Conservation (phyloP, 2,113 vertebrate species). For the Callorhinus ursinus region DNA sequence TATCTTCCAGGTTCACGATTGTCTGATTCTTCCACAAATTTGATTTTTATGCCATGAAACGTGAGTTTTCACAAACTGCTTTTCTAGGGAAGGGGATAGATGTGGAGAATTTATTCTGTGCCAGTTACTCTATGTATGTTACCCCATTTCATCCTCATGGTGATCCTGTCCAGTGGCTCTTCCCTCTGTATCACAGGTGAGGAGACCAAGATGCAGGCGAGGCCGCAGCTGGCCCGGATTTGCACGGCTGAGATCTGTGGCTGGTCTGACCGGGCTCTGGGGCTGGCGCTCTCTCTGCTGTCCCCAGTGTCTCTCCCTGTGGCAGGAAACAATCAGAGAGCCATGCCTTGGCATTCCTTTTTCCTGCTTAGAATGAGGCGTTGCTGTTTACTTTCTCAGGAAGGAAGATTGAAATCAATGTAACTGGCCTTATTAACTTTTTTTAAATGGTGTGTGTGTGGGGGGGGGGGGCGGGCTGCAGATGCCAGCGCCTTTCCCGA, state of each 20-base stretch:
- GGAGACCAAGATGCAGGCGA: neutral
- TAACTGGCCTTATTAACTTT: constrained; percentile 67
- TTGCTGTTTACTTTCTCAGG: constrained; percentile 64
- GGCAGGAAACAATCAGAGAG: constrained; percentile 31
- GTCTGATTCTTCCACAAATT: neutral
- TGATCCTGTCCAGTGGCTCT: neutral
- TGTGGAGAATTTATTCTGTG: neutral
- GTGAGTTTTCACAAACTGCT: neutral
- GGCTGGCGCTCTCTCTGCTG: neutral
- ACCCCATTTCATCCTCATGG: neutral
- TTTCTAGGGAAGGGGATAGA: neutral
- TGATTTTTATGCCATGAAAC: neutral
- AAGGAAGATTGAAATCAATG: constrained; percentile 67
- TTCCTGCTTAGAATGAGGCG: neutral
- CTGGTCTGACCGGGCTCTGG: neutral
- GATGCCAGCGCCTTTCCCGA: constrained; percentile 20
- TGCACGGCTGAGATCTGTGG: neutral
- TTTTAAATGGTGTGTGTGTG: neutral
- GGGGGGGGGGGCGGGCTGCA: neutral
- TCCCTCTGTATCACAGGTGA: neutral
- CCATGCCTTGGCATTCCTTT: constrained; percentile 48
- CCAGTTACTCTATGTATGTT: neutral
- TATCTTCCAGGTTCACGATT: neutral
- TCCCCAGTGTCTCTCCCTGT: neutral
- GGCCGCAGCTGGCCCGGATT: neutral